Conservation (phyloP, 2,113 vertebrate species). For the Epinephelus fuscoguttatus region DNA sequence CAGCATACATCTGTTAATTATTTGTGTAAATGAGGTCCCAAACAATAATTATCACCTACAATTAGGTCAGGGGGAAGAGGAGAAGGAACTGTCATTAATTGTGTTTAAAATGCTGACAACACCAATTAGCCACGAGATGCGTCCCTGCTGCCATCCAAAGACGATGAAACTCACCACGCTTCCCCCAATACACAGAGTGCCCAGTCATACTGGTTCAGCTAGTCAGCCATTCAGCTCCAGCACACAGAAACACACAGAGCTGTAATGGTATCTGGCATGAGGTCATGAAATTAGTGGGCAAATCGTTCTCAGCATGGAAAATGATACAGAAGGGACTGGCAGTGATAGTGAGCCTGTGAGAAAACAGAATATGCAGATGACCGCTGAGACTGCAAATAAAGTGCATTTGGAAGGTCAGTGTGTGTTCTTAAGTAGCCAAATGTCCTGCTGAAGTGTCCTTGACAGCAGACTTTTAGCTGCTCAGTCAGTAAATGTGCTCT, state of each 20-base stretch:
- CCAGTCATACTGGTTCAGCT: conserved; percentile 56
- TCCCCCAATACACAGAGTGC: conserved; percentile 14
- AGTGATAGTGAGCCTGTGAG: conserved; percentile 25
- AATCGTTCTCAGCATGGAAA: conserved; percentile 23
- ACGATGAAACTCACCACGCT: conserved; percentile 51
- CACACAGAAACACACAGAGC: conserved; percentile 10
- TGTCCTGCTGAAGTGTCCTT: conserved; percentile 5
- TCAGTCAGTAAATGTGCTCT: not conserved
- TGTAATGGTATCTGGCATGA: conserved; percentile 57
- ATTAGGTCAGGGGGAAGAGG: conserved; percentile 72
- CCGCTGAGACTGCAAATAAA: not conserved
- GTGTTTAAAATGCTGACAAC: conserved; percentile 67
- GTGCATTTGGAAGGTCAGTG: conserved; percentile 11
- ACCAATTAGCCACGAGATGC: conserved; percentile 65
- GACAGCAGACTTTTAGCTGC: not conserved
- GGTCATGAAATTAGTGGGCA: conserved; percentile 43
- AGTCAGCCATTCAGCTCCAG: conserved; percentile 44
- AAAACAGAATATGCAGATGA: not conserved
- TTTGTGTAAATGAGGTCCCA: conserved; percentile 92
- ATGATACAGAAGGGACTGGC: conserved; percentile 31
- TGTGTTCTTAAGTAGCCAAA: not conserved
- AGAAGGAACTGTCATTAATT: conserved; percentile 74
- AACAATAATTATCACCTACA: conserved; percentile 95
- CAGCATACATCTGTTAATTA: conserved; percentile 95
- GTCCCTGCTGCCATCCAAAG: conserved; percentile 38